A percentile compares a stretch with the other conserved stretches of the same genome.
Evolutionary conservation across 1,140 invertebrate species (phyloP).

Genomic region (Drosophila tropicalis): DNA sequence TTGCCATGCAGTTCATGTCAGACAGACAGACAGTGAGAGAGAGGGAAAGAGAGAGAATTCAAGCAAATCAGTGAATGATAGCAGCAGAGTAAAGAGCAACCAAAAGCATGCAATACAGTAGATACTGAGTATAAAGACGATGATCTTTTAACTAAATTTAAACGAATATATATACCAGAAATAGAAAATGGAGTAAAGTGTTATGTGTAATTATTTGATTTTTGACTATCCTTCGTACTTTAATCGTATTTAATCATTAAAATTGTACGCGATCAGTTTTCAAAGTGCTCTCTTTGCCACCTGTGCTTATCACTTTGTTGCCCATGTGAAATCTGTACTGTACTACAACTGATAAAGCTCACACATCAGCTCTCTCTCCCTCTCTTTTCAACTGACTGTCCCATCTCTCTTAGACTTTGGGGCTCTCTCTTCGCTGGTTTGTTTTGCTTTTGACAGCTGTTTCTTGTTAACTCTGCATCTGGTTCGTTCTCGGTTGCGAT

Average conservation of each 20-base stretch:
- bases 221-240: too few species aligned
- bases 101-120: slow-evolving; percentile 31
- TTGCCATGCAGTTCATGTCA: slow-evolving; percentile 24
- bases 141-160: too few species aligned
- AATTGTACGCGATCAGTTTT: too few species aligned
- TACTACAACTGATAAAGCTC: slow-evolving; percentile 46
- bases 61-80: slow-evolving; percentile 4
- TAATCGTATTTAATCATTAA: too few species aligned
- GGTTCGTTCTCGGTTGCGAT: background rate
- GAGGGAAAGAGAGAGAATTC: background rate
- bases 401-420: slow-evolving; percentile 31
- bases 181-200: too few species aligned
- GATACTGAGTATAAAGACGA: background rate
- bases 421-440: slow-evolving; percentile 43
- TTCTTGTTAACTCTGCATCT: slow-evolving; percentile 6
- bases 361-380: background rate
- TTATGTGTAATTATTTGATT: too few species aligned
- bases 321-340: background rate
- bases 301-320: background rate
- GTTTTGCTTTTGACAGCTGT: slow-evolving; percentile 54
- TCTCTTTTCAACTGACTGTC: background rate
- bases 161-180: too few species aligned
- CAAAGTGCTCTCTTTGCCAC: background rate
- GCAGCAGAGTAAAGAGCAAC: background rate
- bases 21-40: slow-evolving; percentile 1